Evolutionary conservation across 2,113 vertebrate species (phyloP).

Genomic region (Hemichromis elongatus): DNA sequence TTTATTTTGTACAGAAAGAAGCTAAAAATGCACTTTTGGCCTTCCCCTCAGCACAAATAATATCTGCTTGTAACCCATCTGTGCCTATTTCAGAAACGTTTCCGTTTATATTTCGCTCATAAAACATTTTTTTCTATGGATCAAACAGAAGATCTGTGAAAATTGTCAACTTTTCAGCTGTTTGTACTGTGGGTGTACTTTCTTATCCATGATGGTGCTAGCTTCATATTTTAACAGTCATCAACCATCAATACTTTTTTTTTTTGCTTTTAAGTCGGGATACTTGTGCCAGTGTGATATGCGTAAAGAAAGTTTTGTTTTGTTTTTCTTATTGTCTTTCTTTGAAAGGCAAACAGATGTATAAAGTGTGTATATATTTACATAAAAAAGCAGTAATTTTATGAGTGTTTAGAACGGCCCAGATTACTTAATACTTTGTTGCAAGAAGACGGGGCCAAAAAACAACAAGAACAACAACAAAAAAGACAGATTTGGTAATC

Average conservation of each 20-base stretch:
- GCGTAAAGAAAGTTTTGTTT: background rate
- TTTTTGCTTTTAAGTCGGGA: background rate
- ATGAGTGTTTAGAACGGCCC: slow-evolving; percentile 27
- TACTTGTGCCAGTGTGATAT: slow-evolving; percentile 3
- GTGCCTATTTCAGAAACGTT: background rate
- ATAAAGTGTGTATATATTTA: slow-evolving; percentile 47
- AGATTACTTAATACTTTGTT: slow-evolving; percentile 31
- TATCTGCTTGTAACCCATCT: background rate
- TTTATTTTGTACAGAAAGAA: background rate
- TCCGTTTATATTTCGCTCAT: background rate
- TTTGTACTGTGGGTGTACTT: background rate
- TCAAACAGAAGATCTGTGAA: background rate
- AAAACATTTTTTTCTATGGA: background rate
- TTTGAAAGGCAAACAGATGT: slow-evolving; percentile 32
- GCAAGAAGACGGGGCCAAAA: slow-evolving; percentile 12
- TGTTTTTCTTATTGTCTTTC: background rate
- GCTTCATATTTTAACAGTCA: background rate
- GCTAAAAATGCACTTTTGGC: background rate
- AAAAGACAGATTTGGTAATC: background rate
- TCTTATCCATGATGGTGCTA: background rate
- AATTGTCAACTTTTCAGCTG: background rate
- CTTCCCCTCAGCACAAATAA: background rate
- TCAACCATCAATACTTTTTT: background rate
- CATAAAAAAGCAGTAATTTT: slow-evolving; percentile 25
- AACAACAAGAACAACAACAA: background rate